Conservation (phyloP, 2,888 invertebrate genomes). For the Euplexia lucipara region DNA sequence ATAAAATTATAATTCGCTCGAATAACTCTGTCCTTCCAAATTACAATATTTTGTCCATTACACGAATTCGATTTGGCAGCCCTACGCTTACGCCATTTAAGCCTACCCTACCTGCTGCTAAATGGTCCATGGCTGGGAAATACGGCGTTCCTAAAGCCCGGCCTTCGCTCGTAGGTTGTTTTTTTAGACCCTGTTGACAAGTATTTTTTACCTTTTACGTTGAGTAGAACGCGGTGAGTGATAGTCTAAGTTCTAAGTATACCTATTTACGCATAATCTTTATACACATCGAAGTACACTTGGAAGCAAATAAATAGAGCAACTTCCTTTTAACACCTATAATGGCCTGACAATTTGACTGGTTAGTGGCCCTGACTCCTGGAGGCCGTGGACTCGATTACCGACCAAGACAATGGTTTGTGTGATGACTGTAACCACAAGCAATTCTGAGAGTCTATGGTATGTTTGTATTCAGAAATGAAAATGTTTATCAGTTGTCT, state of each 20-base stretch:
- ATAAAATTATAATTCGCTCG: slow-evolving; percentile 49
- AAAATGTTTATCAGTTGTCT: no score
- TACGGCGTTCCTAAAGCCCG: slow-evolving; percentile 46
- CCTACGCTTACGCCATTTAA: slow-evolving; percentile 55
- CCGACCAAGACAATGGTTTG: no score
- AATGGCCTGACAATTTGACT: no score
- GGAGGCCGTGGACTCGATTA: no score
- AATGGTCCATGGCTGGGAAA: slow-evolving; percentile 61
- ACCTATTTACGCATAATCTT: slow-evolving; percentile 6
- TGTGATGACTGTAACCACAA: no score
- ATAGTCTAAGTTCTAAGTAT: neutral
- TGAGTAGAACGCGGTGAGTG: slow-evolving; percentile 13
- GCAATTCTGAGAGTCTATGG: no score
- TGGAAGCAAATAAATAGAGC: no score
- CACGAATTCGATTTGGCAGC: slow-evolving; percentile 46
- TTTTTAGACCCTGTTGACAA: slow-evolving; percentile 48
- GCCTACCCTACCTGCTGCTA: slow-evolving; percentile 59
- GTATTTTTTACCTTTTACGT: slow-evolving; percentile 28
- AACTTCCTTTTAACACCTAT: no score
- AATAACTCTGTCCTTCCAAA: slow-evolving; percentile 43
- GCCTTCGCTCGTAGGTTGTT: slow-evolving; percentile 35
- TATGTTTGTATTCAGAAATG: no score
- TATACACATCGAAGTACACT: neutral
- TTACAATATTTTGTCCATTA: slow-evolving; percentile 57
- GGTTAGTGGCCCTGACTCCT: no score